phyloP scores from a whole-genome alignment of 2,888 invertebrate genomes.

The Pristionchus japonicus region DNA sequence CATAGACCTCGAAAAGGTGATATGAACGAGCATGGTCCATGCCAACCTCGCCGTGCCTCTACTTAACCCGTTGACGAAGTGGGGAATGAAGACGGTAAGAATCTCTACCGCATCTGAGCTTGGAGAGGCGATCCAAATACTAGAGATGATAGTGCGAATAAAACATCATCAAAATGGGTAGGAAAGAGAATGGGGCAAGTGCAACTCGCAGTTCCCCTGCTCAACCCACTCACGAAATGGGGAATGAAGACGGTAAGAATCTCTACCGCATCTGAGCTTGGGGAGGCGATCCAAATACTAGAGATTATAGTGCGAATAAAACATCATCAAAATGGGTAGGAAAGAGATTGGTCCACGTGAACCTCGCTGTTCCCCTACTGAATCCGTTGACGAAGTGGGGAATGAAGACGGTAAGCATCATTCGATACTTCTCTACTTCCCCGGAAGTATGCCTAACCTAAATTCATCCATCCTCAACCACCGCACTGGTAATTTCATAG shows the following conservation, averaged over 20 bases:
- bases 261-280: too few species aligned
- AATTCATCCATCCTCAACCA: too few species aligned
- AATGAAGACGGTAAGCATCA: not conserved
- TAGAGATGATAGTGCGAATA: not conserved
- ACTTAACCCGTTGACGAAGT: not conserved
- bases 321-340: not conserved
- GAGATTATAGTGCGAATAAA: not conserved
- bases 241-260: not conserved
- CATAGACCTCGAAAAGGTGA: not conserved
- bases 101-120: too few species aligned
- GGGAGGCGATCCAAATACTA: not conserved
- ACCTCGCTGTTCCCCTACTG: constrained; percentile 15
- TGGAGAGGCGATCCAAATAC: too few species aligned
- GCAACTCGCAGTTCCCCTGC: too few species aligned
- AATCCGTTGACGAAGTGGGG: not conserved
- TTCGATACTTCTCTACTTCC: too few species aligned
- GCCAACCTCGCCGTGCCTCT: constrained; percentile 8
- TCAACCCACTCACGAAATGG: not conserved
- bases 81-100: not conserved
- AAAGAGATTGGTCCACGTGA: not conserved
- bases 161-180: too few species aligned
- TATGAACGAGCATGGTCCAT: not conserved
- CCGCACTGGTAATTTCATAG: too few species aligned
- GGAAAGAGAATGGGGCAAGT: too few species aligned
- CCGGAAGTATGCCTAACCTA: too few species aligned